A percentile compares a stretch with the other conserved stretches of the same genome.
Evolutionary conservation across 2,888 invertebrate genomes (phyloP).

Genomic region (Agonopterix subpropinquella): DNA sequence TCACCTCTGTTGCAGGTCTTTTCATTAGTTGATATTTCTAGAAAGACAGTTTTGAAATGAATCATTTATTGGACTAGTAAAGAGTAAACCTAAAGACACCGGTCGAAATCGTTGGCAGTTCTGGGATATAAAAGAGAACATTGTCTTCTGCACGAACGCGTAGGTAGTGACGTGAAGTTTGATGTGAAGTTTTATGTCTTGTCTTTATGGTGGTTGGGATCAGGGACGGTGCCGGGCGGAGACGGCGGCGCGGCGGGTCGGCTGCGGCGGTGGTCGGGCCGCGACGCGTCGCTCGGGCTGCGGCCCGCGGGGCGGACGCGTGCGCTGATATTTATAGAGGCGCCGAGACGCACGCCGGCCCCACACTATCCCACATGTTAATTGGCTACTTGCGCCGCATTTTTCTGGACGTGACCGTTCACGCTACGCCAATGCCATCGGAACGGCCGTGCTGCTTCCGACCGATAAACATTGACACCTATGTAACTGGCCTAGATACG

Average conservation of each 20-base stretch:
- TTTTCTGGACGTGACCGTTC: constrained; percentile 63
- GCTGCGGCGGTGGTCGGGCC: constrained; percentile 20
- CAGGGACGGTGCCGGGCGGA: constrained; percentile 38
- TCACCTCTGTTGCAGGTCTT: no score
- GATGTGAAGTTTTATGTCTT: constrained; percentile 40
- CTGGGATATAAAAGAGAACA: constrained; percentile 28
- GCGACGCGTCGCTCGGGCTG: constrained; percentile 14
- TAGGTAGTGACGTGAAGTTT: constrained; percentile 31
- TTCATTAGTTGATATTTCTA: no score
- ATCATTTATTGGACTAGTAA: no score
- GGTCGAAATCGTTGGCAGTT: no score
- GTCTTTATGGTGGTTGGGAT: constrained; percentile 27
- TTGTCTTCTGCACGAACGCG: constrained; percentile 29
- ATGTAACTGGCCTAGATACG: constrained; percentile 48
- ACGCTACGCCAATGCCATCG: constrained; percentile 58
- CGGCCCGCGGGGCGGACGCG: constrained; percentile 25
- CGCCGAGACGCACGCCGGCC: constrained; percentile 57
- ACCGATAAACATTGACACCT: constrained; percentile 70
- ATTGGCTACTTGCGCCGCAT: constrained; percentile 68
- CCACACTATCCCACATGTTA: constrained; percentile 64
- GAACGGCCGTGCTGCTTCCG: constrained; percentile 39
- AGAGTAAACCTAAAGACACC: no score
- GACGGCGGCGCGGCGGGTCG: constrained; percentile 36
- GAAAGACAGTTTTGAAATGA: no score
- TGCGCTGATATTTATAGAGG: constrained; percentile 58